These are phyloP conservation scores for Drosophila kuntzei DNA, from an alignment of 2,888 invertebrate species.

Conservation along the genomic window DNA sequence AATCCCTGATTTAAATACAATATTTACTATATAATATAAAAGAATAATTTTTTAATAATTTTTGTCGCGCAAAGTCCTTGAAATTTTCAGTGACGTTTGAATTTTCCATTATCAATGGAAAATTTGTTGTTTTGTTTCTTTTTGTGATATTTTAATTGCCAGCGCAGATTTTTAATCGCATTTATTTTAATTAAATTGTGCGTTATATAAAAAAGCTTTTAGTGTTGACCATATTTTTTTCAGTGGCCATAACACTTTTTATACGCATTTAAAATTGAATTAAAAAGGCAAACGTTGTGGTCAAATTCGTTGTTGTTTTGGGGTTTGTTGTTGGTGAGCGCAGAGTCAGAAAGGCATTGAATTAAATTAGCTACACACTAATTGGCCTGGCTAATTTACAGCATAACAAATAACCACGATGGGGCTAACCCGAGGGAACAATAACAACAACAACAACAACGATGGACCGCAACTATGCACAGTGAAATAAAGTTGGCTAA, in stretches of 20 bases:
- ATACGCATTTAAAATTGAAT: slow-evolving; percentile 52
- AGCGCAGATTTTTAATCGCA: slow-evolving; percentile 8
- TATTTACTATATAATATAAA: background rate
- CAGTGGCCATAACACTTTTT: slow-evolving; percentile 13
- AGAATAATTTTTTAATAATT: background rate
- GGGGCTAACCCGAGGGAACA: slow-evolving; percentile 22
- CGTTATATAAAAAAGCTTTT: slow-evolving; percentile 39
- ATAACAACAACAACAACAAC: slow-evolving; percentile 11
- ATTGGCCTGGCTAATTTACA: slow-evolving; percentile 64
- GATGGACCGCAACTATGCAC: slow-evolving; percentile 20
- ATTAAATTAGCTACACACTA: slow-evolving; percentile 69
- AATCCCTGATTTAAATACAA: too few species aligned
- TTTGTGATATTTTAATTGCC: background rate
- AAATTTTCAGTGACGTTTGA: background rate
- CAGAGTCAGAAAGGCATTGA: slow-evolving; percentile 27
- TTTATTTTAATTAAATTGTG: slow-evolving; percentile 41
- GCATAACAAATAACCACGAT: slow-evolving; percentile 64
- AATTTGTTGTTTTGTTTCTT: background rate
- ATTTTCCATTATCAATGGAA: background rate
- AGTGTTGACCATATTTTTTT: slow-evolving; percentile 26
- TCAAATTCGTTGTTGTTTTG: slow-evolving; percentile 20
- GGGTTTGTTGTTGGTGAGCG: slow-evolving; percentile 7
- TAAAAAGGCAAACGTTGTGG: slow-evolving; percentile 29
- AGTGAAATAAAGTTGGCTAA: slow-evolving; percentile 52
- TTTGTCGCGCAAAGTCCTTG: background rate